These are phyloP conservation scores for Sylvilagus floridanus DNA, from an alignment of 2,797 vertebrate species.

Conservation along the genomic window DNA sequence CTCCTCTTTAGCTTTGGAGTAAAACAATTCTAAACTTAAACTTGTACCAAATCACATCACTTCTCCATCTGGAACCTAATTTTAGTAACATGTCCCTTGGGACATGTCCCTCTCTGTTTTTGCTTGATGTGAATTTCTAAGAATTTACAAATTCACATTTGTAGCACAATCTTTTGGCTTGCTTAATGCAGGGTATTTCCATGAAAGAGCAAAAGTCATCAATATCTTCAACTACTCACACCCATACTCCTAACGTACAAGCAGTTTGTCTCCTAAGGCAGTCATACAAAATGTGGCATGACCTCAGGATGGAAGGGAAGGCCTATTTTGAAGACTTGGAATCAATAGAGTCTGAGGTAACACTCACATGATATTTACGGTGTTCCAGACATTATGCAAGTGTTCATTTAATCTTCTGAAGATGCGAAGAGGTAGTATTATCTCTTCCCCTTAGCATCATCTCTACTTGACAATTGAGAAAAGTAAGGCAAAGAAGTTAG, in stretches of 20 bases:
- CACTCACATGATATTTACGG: neutral
- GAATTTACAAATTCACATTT: neutral
- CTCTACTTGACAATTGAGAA: neutral
- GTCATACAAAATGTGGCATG: neutral
- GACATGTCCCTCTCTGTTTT: constrained; percentile 60
- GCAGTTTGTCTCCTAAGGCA: neutral
- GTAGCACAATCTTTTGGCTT: neutral
- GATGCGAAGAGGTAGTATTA: neutral
- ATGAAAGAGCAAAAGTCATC: constrained; percentile 8
- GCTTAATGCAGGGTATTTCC: constrained; percentile 1
- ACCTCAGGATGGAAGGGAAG: neutral
- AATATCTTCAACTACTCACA: neutral
- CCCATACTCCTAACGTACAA: neutral
- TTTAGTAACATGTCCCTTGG: constrained; percentile 69
- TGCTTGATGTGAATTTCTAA: constrained; percentile 64
- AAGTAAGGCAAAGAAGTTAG: neutral
- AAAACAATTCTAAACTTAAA: constrained; percentile 74
- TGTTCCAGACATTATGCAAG: neutral
- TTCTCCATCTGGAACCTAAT: constrained; percentile 63
- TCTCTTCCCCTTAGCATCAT: neutral
- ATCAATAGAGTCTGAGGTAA: neutral
- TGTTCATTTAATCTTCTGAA: neutral
- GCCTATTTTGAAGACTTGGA: neutral
- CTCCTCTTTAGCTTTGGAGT: constrained; percentile 57
- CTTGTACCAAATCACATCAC: constrained; percentile 57